A percentile compares a stretch with the other conserved stretches of the same genome.
These are phyloP conservation scores for Lethocerus indicus DNA, from an alignment of 1,140 invertebrate genomes.

Conservation along the genomic window DNA sequence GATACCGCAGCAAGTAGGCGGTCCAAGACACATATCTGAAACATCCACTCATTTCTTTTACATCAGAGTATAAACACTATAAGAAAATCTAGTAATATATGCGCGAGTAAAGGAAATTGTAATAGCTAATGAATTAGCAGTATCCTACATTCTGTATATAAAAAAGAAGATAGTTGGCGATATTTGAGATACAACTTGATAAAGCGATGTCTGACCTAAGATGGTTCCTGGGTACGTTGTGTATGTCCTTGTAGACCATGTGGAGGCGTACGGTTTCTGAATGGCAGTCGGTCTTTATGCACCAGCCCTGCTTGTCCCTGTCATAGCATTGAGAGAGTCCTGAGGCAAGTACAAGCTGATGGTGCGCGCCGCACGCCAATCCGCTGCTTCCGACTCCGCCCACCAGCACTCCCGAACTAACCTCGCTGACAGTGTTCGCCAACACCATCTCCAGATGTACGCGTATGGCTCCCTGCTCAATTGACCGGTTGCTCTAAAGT, in stretches of 20 bases:
- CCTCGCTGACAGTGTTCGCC: conserved; percentile 55
- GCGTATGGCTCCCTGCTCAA: conserved; percentile 33
- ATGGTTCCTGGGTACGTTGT: conserved; percentile 70
- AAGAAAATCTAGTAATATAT: too few relatives aligned
- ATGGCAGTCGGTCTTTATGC: conserved; percentile 60
- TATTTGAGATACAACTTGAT: not conserved
- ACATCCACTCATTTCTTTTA: not conserved
- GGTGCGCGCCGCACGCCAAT: conserved; percentile 18
- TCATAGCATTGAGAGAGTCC: conserved; percentile 58
- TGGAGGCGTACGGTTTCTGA: conserved; percentile 59
- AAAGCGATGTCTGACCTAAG: conserved; percentile 30
- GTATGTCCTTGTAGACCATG: conserved; percentile 69
- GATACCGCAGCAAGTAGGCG: conserved; percentile 42
- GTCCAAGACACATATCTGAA: conserved; percentile 62
- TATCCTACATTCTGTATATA: too few relatives aligned
- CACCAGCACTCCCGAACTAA: conserved; percentile 23
- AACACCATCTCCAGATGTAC: conserved; percentile 60
- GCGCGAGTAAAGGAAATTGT: too few relatives aligned
- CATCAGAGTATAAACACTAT: too few relatives aligned
- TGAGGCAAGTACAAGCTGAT: conserved; percentile 26
- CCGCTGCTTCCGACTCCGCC: not conserved
- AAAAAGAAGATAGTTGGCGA: too few relatives aligned
- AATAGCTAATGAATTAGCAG: too few relatives aligned
- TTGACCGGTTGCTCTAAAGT: too few relatives aligned
- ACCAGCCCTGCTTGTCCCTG: conserved; percentile 70